These are phyloP conservation scores for Lithodes maja DNA, from an alignment of 2,888 invertebrate genomes.

Conservation along the genomic window DNA sequence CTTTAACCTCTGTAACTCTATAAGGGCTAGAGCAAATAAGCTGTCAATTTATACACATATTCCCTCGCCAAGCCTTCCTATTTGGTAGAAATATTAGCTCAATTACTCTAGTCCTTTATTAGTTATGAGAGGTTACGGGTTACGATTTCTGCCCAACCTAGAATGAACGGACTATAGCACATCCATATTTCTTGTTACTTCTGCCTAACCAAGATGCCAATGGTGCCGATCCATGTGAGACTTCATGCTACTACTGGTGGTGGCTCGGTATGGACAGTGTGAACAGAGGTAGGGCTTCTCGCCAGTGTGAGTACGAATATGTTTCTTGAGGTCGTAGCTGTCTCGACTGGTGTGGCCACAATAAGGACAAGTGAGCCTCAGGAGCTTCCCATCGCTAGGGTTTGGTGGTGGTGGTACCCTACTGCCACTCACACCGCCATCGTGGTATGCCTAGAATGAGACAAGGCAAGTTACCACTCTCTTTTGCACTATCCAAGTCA, in stretches of 20 bases:
- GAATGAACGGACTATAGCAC: no score
- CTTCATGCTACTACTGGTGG: slow-evolving; percentile 62
- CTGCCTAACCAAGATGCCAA: slow-evolving; percentile 21
- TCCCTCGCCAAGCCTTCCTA: no score
- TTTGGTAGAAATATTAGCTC: no score
- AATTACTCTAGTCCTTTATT: no score
- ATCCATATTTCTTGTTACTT: background rate
- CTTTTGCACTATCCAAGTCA: slow-evolving; percentile 20
- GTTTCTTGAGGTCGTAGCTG: slow-evolving; percentile 63
- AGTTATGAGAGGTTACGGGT: no score
- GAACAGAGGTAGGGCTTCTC: slow-evolving; percentile 57
- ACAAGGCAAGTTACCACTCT: slow-evolving; percentile 52
- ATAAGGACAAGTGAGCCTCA: slow-evolving; percentile 51
- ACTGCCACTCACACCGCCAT: slow-evolving; percentile 55
- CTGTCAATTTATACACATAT: no score
- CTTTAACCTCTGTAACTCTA: no score
- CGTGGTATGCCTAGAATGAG: slow-evolving; percentile 59
- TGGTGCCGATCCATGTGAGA: slow-evolving; percentile 56
- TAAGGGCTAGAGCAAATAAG: no score
- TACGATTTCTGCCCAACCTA: no score
- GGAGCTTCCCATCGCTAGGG: slow-evolving; percentile 46
- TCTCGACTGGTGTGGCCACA: slow-evolving; percentile 62
- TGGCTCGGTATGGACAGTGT: slow-evolving; percentile 57
- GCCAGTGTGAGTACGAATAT: slow-evolving; percentile 59
- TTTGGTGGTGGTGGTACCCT: slow-evolving; percentile 31